A percentile compares a stretch with the other conserved stretches of the same genome.
phyloP scores from a whole-genome alignment of 2,888 invertebrate species.

The Melolontha melolontha region DNA sequence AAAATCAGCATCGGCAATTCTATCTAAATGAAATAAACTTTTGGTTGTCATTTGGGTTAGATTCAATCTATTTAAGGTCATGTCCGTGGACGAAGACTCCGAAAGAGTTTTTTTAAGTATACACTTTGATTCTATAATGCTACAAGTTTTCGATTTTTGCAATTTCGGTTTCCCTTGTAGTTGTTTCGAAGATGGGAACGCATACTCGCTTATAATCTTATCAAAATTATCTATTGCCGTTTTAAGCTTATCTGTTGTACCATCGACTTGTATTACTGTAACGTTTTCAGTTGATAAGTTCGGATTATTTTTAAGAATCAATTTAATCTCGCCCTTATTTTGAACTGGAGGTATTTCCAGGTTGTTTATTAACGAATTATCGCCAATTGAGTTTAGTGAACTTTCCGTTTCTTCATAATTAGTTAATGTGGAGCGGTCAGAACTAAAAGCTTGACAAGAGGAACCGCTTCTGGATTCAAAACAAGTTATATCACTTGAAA shows the following conservation, averaged over 20 bases:
- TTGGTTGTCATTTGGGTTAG: slow-evolving; percentile 61
- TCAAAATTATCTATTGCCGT: slow-evolving; percentile 69
- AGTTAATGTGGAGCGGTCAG: slow-evolving; percentile 13
- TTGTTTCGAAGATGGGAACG: slow-evolving; percentile 56
- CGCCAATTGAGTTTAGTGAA: background rate
- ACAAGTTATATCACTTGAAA: background rate
- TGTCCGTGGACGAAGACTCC: slow-evolving; percentile 52
- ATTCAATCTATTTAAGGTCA: slow-evolving; percentile 27
- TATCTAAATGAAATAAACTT: slow-evolving; percentile 71
- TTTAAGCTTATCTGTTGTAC: slow-evolving; percentile 16
- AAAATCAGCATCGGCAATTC: slow-evolving; percentile 46
- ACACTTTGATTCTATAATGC: slow-evolving; percentile 77
- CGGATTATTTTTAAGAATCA: slow-evolving; percentile 1
- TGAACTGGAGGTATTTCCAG: background rate
- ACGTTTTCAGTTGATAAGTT: slow-evolving; percentile 66
- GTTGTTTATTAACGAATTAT: background rate
- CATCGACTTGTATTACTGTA: slow-evolving; percentile 62
- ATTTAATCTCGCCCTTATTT: slow-evolving; percentile 20
- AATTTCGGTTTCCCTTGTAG: slow-evolving; percentile 68
- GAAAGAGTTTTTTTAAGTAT: slow-evolving; percentile 69
- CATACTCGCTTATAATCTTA: slow-evolving; percentile 67
- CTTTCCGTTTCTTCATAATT: slow-evolving; percentile 13
- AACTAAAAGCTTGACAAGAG: slow-evolving; percentile 10
- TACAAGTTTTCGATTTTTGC: slow-evolving; percentile 78
- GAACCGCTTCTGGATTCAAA: background rate